Evolutionary conservation across 2,888 invertebrate species (phyloP).

Genomic region (Clivina fossor): DNA sequence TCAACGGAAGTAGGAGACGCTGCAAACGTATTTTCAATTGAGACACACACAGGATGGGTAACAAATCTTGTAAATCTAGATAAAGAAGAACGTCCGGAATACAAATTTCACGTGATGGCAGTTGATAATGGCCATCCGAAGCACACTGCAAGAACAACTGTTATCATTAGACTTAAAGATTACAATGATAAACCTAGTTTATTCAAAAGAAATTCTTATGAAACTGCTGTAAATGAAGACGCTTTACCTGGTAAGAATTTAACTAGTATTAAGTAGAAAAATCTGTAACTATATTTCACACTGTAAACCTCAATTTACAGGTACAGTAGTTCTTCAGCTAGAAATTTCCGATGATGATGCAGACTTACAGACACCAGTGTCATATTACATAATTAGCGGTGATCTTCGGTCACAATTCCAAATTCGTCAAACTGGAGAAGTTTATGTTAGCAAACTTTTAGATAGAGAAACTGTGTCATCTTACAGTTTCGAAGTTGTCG

Average conservation of each 20-base stretch:
- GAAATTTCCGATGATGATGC: slow-evolving; percentile 71
- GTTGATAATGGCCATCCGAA: slow-evolving; percentile 74
- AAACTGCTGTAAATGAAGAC: slow-evolving; percentile 72
- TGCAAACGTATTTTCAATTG: slow-evolving; percentile 77
- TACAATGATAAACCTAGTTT: slow-evolving; percentile 89
- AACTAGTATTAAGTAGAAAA: not conserved
- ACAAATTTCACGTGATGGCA: slow-evolving; percentile 77
- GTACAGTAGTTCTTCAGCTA: slow-evolving; percentile 71
- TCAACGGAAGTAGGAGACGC: slow-evolving; percentile 64
- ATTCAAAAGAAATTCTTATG: slow-evolving; percentile 69
- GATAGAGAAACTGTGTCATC: slow-evolving; percentile 78
- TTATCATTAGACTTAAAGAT: slow-evolving; percentile 80
- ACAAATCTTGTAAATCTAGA: slow-evolving; percentile 73
- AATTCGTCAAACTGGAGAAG: slow-evolving; percentile 81
- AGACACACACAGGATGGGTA: slow-evolving; percentile 87
- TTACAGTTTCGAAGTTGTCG: slow-evolving; percentile 80
- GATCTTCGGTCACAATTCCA: slow-evolving; percentile 85
- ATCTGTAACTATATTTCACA: not conserved
- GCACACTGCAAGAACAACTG: slow-evolving; percentile 64
- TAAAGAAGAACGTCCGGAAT: slow-evolving; percentile 74
- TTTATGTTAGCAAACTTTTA: slow-evolving; percentile 73
- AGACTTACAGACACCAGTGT: slow-evolving; percentile 63
- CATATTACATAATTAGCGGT: slow-evolving; percentile 81
- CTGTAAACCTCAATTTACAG: slow-evolving; percentile 44
- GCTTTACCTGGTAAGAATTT: slow-evolving; percentile 59